A percentile compares a stretch with the other conserved stretches of the same genome.
phyloP scores from a whole-genome alignment of 2,888 invertebrate species.

The Gastrophysa polygoni region DNA sequence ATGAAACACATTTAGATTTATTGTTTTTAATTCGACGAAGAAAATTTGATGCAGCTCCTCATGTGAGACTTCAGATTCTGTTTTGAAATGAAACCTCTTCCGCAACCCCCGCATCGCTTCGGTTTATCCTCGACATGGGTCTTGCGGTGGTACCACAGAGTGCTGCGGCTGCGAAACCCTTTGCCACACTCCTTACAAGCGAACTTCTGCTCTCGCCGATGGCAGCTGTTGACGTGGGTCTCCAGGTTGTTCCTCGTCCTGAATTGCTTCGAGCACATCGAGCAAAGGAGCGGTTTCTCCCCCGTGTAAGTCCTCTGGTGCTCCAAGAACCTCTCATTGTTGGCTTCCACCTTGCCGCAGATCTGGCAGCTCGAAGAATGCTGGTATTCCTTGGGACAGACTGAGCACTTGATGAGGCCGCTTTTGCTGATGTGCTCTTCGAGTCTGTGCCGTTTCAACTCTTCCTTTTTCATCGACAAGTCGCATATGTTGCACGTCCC shows the following conservation, averaged over 20 bases:
- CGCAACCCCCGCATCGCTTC: conserved; percentile 48
- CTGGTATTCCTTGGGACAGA: not conserved
- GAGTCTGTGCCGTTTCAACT: not conserved
- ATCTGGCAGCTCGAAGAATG: conserved; percentile 26
- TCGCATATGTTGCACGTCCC: not conserved
- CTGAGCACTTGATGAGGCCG: not conserved
- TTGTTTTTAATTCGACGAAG: too few species aligned
- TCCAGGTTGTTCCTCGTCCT: conserved; percentile 62
- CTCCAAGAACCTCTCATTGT: not conserved
- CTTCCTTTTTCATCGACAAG: not conserved
- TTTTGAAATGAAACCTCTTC: conserved; percentile 50
- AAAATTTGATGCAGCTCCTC: conserved; percentile 44
- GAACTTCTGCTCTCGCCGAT: conserved; percentile 45
- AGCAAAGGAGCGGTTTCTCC: conserved; percentile 35
- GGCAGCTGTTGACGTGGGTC: conserved; percentile 41
- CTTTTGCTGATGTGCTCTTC: not conserved
- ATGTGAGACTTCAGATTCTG: conserved; percentile 50
- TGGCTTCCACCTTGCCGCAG: conserved; percentile 41
- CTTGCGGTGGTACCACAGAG: conserved; percentile 64
- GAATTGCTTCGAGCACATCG: conserved; percentile 55
- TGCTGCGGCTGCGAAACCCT: conserved; percentile 60
- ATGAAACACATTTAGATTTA: too few species aligned
- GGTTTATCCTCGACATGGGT: conserved; percentile 57
- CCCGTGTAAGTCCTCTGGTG: conserved; percentile 54
- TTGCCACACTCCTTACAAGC: conserved; percentile 44